phyloP scores from a whole-genome alignment of 35 echinoderm and acorn worm species.

The Acanthaster planci region DNA sequence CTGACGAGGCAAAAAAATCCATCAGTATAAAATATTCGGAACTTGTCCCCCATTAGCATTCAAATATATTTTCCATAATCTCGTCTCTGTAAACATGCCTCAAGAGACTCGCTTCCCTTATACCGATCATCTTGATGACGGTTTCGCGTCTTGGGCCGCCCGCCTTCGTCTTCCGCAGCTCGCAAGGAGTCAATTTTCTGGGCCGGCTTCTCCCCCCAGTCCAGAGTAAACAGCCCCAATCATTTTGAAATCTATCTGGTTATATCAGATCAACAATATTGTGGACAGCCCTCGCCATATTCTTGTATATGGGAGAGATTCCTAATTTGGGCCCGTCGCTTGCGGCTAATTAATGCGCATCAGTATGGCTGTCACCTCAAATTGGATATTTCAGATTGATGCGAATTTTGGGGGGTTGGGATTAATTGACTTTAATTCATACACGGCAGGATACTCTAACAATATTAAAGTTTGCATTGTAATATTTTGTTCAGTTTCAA shows the following conservation, averaged over 20 bases:
- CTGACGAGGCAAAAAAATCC: too few species aligned
- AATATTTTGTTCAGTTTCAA: too few species aligned
- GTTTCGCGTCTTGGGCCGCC: too few species aligned
- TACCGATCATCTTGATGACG: too few species aligned
- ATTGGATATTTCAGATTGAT: constrained; percentile 18
- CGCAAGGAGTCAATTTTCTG: constrained; percentile 13
- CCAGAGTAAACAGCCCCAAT: constrained; percentile 23
- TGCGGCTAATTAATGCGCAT: constrained; percentile 6
- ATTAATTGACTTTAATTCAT: too few species aligned
- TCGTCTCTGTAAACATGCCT: too few species aligned
- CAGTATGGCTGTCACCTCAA: constrained; percentile 3
- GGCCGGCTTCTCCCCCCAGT: not conserved
- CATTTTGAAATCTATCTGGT: constrained; percentile 26
- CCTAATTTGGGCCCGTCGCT: constrained; percentile 3
- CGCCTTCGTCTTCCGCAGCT: not conserved
- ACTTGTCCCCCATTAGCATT: too few species aligned
- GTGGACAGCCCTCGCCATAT: not conserved
- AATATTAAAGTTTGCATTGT: too few species aligned
- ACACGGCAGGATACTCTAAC: too few species aligned
- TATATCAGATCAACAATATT: constrained; percentile 30
- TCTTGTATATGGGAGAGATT: not conserved
- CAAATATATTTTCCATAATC: too few species aligned
- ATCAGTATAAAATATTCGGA: too few species aligned
- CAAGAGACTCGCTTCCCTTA: too few species aligned
- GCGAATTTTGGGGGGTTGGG: not conserved